Evolutionary conservation across 1,140 invertebrate species (phyloP), one percentile per base, ranked within the genome.

Genomic region (Solenopsis fugax): DNA sequence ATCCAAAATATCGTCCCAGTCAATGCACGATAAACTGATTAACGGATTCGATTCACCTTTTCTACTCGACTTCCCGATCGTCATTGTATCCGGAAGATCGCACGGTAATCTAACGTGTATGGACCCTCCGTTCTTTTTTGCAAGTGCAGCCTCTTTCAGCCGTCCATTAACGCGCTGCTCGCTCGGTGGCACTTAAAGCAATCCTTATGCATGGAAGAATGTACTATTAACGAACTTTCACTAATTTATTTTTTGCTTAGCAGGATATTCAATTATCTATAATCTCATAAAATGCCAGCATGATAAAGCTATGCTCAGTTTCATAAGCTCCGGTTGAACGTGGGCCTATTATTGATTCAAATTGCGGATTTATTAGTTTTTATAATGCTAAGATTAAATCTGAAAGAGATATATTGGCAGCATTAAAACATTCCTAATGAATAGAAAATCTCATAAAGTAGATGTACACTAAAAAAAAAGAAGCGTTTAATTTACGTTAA

Each of bases 1-100:
- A 84, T 90, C 77, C 81, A 50, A 88, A 86, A 80, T 91, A 82
- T 86, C 86, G 77, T 80, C 69, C 13, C 65, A 54, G 41, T 67
- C 56, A 67, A 82, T 37, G 76, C 77, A 78, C 84, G 88, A 88
- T 91, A 87, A 92, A 88, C 86, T 85, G 88, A 90, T 92, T 91
- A 92, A 85, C 64, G 82, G 56, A 89, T 89, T 91, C 88, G 88
- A 84, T 52, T 90, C 85, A 87, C 78, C 81, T 91, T 85, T 91
- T 86, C 89, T 91, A 87, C 54, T 64, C 75, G 82, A 75, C 77
- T 73, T 76, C 73, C 54, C 78, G 87, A 71, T 82, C 89, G 62
- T 75, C 60, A 89, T 91, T 91, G 86, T 89, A 82, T 71, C 50
- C 56, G 52, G 50, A 71, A 45, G 89, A 87, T 89, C 88, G 88